Evolutionary conservation across 2,113 vertebrate species (phyloP), one percentile per base, ranked within the genome.

Genomic region (Kryptolebias marmoratus): DNA sequence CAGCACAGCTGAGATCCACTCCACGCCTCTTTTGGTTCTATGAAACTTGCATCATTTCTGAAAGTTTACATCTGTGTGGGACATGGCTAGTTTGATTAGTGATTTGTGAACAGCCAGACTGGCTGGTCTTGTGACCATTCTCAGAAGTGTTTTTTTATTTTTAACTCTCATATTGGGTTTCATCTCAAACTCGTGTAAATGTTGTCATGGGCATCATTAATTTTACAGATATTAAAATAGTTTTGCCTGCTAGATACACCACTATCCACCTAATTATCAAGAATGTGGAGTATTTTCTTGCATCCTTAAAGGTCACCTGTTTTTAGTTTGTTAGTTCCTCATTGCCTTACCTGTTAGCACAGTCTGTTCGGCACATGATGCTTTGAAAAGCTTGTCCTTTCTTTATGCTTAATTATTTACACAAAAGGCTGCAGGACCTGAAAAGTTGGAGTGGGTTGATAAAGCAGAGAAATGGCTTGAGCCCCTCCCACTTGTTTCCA

Each of bases 381-480:
- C 66, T 53, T 61, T 82, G 49, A 77, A 86, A 83, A 86, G 80
- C 81, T 86, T 84, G 77, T 73, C 56, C 71, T 73, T 70, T 79
- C 64, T 66, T 27, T 12, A 27, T 79, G 74, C 89, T 86, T 93
- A 92, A 93, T 90, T 91, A 89, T 77, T 63, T 75, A 79, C 86
- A 89, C 68, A 83, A 79, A 45, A 79, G 71, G 52, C 68, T 30
- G 39, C 50, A 61, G 61, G 27, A 68, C 73, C 77, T 64, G 4
- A 11, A 65, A 32, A 72, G 31, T 36, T 36, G 27, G n/a, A 39
- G 39, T 47, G 3, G 10, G 12, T 45, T 28, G 3, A 32, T 11
- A 8, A 48, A 47, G 54, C 69, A 85, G 67, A 42, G 61, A 79
- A 13, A 63, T 45, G 48, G 45, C 8, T 63, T 30, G 52, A 58